Evolutionary conservation across 1,140 invertebrate genomes (phyloP).

Genomic region (Pteromalus puparum): DNA sequence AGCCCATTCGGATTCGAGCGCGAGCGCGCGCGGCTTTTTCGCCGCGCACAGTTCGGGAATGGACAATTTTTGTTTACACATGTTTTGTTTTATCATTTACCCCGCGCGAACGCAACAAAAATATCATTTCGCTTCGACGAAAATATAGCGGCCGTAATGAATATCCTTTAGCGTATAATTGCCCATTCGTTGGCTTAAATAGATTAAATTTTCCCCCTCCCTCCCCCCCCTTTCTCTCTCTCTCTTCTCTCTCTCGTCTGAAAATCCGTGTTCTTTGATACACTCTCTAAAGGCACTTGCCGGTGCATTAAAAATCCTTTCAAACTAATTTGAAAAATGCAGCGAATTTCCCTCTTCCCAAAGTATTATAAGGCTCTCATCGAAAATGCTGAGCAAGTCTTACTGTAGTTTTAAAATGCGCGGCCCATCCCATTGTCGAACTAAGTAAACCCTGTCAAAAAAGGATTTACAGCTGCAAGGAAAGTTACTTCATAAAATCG

Average conservation of each 20-base stretch:
- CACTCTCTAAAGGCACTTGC: background rate
- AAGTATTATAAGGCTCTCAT: background rate
- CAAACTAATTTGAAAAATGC: conserved; percentile 9
- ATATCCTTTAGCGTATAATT: too few species aligned
- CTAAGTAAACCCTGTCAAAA: conserved; percentile 18
- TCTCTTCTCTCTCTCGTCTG: background rate
- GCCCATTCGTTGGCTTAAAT: too few species aligned
- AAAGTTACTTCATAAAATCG: conserved; percentile 27
- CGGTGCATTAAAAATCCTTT: conserved; percentile 15
- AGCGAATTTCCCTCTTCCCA: background rate
- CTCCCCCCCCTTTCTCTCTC: too few species aligned
- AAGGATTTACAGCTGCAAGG: background rate
- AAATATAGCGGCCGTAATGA: too few species aligned
- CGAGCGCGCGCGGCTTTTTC: background rate
- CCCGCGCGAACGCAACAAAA: background rate
- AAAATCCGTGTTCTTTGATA: conserved; percentile 7
- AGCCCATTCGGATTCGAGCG: background rate
- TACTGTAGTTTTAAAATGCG: background rate
- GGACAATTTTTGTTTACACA: background rate
- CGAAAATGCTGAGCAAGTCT: background rate
- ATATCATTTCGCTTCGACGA: too few species aligned
- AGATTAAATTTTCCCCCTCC: too few species aligned
- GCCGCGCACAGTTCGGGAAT: background rate
- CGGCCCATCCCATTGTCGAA: conserved; percentile 4
- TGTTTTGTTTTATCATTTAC: background rate